Percentiles rank a stretch among this genome's conserved stretches.
Evolutionary conservation across 2,797 vertebrate genomes (phyloP).

Genomic region (Gila robusta): DNA sequence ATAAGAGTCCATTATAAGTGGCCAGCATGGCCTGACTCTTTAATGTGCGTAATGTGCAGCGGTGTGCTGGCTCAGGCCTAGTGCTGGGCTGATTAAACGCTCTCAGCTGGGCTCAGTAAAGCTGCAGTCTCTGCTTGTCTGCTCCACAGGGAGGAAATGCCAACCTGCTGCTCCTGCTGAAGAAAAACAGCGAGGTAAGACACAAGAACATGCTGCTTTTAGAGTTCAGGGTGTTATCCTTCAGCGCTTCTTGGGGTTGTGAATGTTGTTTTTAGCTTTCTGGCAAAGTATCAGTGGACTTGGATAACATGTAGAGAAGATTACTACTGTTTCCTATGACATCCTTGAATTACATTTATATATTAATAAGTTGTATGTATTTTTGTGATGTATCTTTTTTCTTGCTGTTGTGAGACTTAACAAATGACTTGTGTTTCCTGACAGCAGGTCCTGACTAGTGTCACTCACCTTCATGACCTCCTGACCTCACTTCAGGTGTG

Average conservation of each 20-base stretch:
- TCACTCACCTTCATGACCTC: constrained; percentile 88
- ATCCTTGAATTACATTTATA: background rate
- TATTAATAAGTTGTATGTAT: background rate
- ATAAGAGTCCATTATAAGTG: constrained; percentile 21
- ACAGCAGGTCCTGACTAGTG: constrained; percentile 90
- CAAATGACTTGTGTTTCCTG: constrained; percentile 54
- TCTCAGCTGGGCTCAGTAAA: constrained; percentile 45
- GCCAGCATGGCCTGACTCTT: background rate
- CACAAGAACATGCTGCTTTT: constrained; percentile 20
- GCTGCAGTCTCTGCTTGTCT: constrained; percentile 62
- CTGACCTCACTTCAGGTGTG: constrained; percentile 91
- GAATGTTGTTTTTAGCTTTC: background rate
- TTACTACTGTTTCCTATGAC: background rate
- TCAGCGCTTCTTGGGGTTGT: background rate
- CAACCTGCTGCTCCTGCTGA: constrained; percentile 89
- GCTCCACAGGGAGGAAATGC: constrained; percentile 87
- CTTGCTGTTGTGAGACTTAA: constrained; percentile 38
- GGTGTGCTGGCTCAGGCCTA: constrained; percentile 20
- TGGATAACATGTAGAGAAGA: background rate
- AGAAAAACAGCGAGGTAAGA: constrained; percentile 96
- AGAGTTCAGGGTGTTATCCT: background rate
- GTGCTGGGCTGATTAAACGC: constrained; percentile 46
- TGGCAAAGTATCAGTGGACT: background rate
- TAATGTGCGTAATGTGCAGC: constrained; percentile 48
- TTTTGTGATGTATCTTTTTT: constrained; percentile 28